Base-by-base conservation (phyloP, 2,113 vertebrate species). In the Limanda limanda region DNA sequence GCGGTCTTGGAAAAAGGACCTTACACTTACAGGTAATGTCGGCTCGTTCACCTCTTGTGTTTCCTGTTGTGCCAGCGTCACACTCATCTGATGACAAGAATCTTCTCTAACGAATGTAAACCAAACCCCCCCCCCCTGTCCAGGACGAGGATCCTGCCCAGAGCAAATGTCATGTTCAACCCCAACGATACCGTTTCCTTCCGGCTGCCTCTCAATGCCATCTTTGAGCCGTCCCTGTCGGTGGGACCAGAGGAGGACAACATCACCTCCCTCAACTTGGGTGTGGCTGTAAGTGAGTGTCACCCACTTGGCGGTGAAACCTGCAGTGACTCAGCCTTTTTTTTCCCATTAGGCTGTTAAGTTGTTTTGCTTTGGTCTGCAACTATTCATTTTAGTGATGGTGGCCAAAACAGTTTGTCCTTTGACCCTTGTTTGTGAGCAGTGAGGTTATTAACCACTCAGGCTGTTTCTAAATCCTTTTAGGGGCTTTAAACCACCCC, bases 21-120 rank as follows among this genome's bases (percentile, higher is more conserved):
- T 1, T 99, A 99, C 48, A 97, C 97, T 0, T 99, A 99, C 86
- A 95, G 81, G 98, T 99, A 91, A 85, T 75, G 12, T 57, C 20
- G 40, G 10, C 11, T 51, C 18, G 14, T 7, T 20, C 3, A 4
- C 47, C 18, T 20, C 47, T 17, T 51, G 47, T 51, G 17, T 51
- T 18, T 51, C 17, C 47, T 54, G 18, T 10, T 56, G 0, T 56
- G 55, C 10, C 55, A 4, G 2, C 21, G 7, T 15, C 18, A 9
- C 47, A 20, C 17, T 6, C 4, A 21, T 11, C 2, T 7, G 5
- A 7, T 31, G 6, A 31, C 31, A 31, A 31, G 31, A 31, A 31
- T 31, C 31, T 31, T 5, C 31, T 31, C 31, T 54, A n/a, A n/a
- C 51, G n/a, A 60, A 60, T 37, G 0, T 37, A n/a, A 60, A 18